Base-by-base conservation (phyloP, 2,888 invertebrate species). In the Limenitis camilla region DNA sequence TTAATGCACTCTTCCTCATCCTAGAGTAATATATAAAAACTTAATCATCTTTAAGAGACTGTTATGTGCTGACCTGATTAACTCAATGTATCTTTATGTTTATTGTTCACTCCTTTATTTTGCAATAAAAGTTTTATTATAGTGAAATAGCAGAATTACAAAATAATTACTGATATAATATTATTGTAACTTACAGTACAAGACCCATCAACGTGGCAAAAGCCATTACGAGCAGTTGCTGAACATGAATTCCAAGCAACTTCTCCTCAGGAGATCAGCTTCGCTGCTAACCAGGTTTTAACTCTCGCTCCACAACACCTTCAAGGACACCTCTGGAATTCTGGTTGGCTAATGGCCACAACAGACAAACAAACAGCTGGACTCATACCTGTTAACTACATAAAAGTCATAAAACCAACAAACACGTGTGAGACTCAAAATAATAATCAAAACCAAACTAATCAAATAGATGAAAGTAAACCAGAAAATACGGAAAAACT, bases 221-320 rank as follows among this genome's bases (percentile, higher is more conserved):
- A 90, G 9, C 91, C 93, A 0, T 89, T 92, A 4, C 86, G 89
- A 44, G 92, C 93, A 2, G 86, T 91, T 47, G 94, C 92, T 3
- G 86, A 92, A 10, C 93, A 93, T 76, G 92, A 94, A 71, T 98
- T 96, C 80, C 87, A 89, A 49, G 93, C 93, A 0, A 88, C 90
- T 1, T 89, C 89, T 9, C 89, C 91, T 0, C 91, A 93, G 56
- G 98, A 98, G 78, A 74, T 98, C 31, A 91, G 91, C 58, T 90
- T 98, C 68, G 85, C 88, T 59, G 88, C 91, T 49, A 95, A 96
- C 59, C 95, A 97, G 68, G 89, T 90, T 33, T 78, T 98, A 5
- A 88, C 91, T 51, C 81, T 98, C 7, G 98, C 98, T 0, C 97
- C 98, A 0, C 90, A 92, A 70, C 92, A 93, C 60, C 85, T 96